Evolutionary conservation across 2,797 vertebrate genomes (phyloP).

Genomic region (Novumbra hubbsi): DNA sequence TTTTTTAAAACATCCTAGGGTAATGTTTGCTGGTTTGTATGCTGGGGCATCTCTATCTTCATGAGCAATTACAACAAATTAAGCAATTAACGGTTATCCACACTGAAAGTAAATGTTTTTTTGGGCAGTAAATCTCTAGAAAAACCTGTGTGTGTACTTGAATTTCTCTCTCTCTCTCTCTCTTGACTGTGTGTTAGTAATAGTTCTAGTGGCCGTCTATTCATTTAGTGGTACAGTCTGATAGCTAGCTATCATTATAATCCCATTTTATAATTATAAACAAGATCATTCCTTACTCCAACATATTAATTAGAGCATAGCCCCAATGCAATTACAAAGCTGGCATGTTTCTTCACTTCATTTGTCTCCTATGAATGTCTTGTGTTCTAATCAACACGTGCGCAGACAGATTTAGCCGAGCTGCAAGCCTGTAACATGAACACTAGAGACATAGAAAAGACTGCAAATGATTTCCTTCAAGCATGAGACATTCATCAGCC

Average conservation of each 20-base stretch:
- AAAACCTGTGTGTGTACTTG: slow-evolving; percentile 2
- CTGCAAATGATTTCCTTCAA: slow-evolving; percentile 46
- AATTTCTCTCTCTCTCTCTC: background rate
- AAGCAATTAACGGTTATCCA: background rate
- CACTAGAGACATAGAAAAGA: slow-evolving; percentile 26
- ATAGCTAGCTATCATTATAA: slow-evolving; percentile 32
- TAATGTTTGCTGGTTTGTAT: background rate
- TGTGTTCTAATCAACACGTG: background rate
- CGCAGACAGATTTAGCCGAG: slow-evolving; percentile 7
- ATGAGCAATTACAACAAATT: background rate
- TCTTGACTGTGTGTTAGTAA: slow-evolving; percentile 39
- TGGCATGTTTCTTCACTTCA: slow-evolving; percentile 20
- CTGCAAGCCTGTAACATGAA: slow-evolving; percentile 36
- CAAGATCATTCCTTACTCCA: slow-evolving; percentile 34
- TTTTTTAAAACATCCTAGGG: background rate
- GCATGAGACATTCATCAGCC: slow-evolving; percentile 61
- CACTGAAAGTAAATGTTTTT: background rate
- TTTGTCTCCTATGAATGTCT: slow-evolving; percentile 27
- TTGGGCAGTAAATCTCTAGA: background rate
- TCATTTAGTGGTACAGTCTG: slow-evolving; percentile 31
- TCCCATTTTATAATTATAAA: slow-evolving; percentile 39
- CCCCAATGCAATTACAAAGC: slow-evolving; percentile 29
- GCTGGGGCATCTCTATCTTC: background rate
- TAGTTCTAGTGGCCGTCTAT: slow-evolving; percentile 42
- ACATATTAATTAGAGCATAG: slow-evolving; percentile 36